Conservation (phyloP, 2,888 invertebrate genomes). For the Epinotia brunnichana region DNA sequence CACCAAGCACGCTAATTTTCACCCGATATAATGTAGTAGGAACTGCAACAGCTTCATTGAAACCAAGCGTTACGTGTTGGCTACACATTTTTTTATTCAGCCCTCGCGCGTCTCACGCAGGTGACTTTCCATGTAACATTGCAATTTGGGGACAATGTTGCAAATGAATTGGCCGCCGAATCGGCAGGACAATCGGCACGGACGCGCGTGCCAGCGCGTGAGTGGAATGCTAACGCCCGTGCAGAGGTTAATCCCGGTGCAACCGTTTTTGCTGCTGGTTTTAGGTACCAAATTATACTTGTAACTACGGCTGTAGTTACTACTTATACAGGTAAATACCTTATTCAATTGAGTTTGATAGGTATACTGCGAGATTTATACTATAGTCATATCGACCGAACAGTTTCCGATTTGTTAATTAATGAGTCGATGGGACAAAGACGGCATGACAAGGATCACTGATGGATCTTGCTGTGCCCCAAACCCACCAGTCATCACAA, state of each 20-base stretch:
- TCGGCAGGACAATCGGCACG: conserved; percentile 63
- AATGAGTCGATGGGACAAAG: no score
- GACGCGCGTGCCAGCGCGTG: conserved; percentile 61
- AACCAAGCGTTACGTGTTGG: conserved; percentile 32
- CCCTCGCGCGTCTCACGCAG: conserved; percentile 51
- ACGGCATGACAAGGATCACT: no score
- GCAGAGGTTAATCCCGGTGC: conserved; percentile 58
- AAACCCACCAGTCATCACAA: no score
- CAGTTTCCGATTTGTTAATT: no score
- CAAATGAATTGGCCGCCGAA: conserved; percentile 67
- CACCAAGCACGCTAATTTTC: no score
- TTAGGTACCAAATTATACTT: background rate
- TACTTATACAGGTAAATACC: no score
- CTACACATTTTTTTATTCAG: conserved; percentile 56
- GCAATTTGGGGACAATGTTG: conserved; percentile 71
- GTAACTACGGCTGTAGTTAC: no score
- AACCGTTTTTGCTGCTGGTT: conserved; percentile 46
- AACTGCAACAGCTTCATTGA: conserved; percentile 14
- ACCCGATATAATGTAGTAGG: no score
- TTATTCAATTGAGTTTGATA: no score
- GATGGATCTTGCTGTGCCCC: no score
- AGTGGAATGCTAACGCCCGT: conserved; percentile 56
- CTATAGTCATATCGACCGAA: no score
- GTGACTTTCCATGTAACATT: conserved; percentile 65
- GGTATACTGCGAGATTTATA: no score